Evolutionary conservation across 2,113 vertebrate genomes (phyloP).

Genomic region (Callipepla squamata): DNA sequence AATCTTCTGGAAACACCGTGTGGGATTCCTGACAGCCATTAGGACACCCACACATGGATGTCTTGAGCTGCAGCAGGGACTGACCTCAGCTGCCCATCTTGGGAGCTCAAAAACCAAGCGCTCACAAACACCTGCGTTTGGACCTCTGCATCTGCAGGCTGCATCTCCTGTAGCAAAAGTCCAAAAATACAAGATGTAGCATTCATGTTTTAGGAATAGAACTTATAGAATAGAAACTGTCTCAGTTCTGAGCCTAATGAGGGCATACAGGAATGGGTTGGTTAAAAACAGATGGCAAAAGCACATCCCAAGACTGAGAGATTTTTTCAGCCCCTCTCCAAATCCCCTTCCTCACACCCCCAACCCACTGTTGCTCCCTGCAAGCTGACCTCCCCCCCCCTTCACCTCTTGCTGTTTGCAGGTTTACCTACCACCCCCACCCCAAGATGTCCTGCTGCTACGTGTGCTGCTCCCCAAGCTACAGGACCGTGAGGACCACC

Average conservation of each 20-base stretch:
- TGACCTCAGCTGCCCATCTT: neutral
- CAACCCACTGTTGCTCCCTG: accelerated
- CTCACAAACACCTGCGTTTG: accelerated
- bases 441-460: constrained; percentile 35
- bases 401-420: neutral
- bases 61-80: neutral
- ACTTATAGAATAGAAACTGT: neutral
- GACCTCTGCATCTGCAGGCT: neutral
- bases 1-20: neutral
- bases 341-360: neutral
- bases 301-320: neutral
- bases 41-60: accelerated
- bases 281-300: neutral
- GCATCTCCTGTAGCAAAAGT: neutral
- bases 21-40: neutral
- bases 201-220: neutral
- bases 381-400: neutral
- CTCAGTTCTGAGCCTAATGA: accelerated
- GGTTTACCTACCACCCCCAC: neutral
- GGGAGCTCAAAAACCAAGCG: accelerated
- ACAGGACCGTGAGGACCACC: too few species aligned
- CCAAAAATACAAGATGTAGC: neutral
- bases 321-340: neutral
- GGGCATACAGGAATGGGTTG: neutral
- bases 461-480: neutral